Conservation (phyloP, 2,888 invertebrate species). For the Euspilapteryx auroguttella region DNA sequence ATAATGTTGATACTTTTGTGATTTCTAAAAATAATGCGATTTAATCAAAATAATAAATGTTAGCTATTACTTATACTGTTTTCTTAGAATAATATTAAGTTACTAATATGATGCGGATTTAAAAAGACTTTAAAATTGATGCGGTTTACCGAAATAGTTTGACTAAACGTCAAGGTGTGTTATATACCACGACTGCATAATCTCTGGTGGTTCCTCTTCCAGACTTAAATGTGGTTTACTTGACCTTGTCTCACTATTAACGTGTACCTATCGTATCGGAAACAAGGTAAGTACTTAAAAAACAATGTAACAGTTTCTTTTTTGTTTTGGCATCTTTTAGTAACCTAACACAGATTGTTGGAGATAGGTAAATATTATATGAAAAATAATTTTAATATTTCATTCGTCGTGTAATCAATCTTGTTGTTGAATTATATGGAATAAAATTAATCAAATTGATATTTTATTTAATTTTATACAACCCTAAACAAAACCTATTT, state of each 20-base stretch:
- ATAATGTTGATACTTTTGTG: constrained; percentile 58
- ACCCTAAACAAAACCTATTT: no score
- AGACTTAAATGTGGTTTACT: no score
- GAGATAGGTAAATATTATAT: neutral
- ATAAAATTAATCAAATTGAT: constrained; percentile 42
- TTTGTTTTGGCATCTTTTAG: neutral
- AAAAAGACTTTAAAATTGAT: no score
- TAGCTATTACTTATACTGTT: constrained; percentile 38
- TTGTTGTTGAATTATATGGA: constrained; percentile 55
- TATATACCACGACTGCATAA: no score
- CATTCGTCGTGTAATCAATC: constrained; percentile 37
- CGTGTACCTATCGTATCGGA: no score
- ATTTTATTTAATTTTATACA: neutral
- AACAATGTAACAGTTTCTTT: no score
- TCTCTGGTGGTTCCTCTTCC: no score
- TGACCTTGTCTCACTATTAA: no score
- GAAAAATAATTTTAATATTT: neutral
- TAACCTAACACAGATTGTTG: neutral
- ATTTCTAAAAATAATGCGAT: constrained; percentile 41
- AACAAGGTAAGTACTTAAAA: no score
- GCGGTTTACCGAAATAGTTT: no score
- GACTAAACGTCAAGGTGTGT: no score
- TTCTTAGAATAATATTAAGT: no score
- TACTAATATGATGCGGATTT: neutral
- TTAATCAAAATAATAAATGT: constrained; percentile 25